Conservation (phyloP, 1,140 invertebrate genomes). For the Eciton burchellii region DNA sequence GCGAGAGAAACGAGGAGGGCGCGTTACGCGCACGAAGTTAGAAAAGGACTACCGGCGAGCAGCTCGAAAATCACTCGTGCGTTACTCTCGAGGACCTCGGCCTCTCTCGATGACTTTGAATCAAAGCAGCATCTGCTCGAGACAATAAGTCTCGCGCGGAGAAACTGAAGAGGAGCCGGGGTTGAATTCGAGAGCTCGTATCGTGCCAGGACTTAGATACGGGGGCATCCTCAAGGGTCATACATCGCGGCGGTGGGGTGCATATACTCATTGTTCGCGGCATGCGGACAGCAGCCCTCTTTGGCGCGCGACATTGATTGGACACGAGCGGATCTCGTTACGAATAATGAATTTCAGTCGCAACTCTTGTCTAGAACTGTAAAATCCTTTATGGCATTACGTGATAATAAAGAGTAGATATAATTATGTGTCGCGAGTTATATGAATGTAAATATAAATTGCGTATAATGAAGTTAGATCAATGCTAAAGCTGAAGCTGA, state of each 20-base stretch:
- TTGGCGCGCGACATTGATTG: conserved; percentile 41
- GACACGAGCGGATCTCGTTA: conserved; percentile 28
- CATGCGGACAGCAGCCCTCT: conserved; percentile 50
- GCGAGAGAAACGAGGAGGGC: not conserved
- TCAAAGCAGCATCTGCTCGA: conserved; percentile 74
- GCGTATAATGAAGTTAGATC: not conserved
- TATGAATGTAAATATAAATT: too few species aligned
- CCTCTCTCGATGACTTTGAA: conserved; percentile 81
- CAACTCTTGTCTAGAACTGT: not conserved
- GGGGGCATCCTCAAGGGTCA: conserved; percentile 55
- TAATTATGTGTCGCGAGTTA: not conserved
- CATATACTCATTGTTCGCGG: conserved; percentile 62
- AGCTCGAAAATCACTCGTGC: conserved; percentile 78
- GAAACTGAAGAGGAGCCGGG: conserved; percentile 12
- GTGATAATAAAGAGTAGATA: not conserved
- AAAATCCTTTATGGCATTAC: not conserved
- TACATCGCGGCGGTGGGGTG: conserved; percentile 48
- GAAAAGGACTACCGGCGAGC: conserved; percentile 64
- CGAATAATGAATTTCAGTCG: not conserved
- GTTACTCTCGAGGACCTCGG: conserved; percentile 71
- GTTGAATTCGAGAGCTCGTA: conserved; percentile 60
- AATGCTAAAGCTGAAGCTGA: not conserved
- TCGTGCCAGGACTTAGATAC: conserved; percentile 21
- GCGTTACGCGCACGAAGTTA: conserved; percentile 23
- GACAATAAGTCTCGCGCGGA: conserved; percentile 71